phyloP scores from a whole-genome alignment of 2,797 vertebrate species.

The Discoglossus pictus region DNA sequence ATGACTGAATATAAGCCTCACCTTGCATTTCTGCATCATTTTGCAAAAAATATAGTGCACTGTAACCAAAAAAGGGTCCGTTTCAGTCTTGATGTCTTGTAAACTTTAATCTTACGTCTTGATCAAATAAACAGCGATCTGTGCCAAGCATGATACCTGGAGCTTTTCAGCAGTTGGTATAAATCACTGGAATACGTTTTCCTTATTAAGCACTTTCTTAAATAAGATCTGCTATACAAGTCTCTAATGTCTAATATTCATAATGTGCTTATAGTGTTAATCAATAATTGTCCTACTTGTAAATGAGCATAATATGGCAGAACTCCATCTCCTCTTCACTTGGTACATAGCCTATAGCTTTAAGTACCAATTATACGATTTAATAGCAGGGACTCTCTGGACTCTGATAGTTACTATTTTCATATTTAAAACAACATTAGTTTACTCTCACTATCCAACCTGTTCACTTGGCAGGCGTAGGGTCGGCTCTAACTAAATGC shows the following conservation, averaged over 20 bases:
- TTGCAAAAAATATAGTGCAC: too few species aligned
- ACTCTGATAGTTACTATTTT: neutral
- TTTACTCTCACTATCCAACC: neutral
- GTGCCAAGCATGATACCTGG: neutral
- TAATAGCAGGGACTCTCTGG: neutral
- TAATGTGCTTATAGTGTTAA: neutral
- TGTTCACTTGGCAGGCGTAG: neutral
- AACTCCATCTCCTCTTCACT: slow-evolving; percentile 10
- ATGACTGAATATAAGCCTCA: too few species aligned
- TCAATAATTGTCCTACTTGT: neutral
- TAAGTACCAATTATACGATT: slow-evolving; percentile 3
- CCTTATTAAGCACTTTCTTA: slow-evolving; percentile 2
- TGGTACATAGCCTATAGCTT: neutral
- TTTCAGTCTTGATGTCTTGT: too few species aligned
- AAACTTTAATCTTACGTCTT: too few species aligned
- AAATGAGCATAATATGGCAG: neutral
- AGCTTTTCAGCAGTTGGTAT: neutral
- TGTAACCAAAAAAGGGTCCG: too few species aligned
- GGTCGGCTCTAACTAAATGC: too few species aligned
- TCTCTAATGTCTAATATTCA: slow-evolving; percentile 16
- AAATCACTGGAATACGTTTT: neutral
- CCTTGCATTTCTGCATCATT: too few species aligned
- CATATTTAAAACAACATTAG: slow-evolving; percentile 8
- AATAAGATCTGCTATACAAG: slow-evolving; percentile 3
- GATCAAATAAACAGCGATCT: too few species aligned